A percentile compares a stretch with the other conserved stretches of the same genome.
Conservation (phyloP, 2,797 vertebrate genomes). For the Sebastes elongatus region DNA sequence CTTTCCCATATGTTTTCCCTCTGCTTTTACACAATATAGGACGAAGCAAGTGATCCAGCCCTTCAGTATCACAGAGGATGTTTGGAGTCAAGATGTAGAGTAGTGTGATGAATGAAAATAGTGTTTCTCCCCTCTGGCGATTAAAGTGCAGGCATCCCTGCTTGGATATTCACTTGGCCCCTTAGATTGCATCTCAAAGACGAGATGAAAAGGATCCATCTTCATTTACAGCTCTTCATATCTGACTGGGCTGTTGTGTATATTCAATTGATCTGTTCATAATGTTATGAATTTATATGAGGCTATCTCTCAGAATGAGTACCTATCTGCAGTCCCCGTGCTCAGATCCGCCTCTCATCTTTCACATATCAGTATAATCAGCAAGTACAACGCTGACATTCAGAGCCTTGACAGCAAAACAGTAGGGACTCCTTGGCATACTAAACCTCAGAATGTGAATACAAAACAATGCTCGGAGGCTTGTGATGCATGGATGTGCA, state of each 20-base stretch:
- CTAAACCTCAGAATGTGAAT: conserved; percentile 47
- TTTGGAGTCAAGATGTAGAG: conserved; percentile 7
- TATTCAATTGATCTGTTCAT: conserved; percentile 50
- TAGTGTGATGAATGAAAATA: conserved; percentile 19
- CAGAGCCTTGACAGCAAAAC: conserved; percentile 49
- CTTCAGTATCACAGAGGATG: neutral
- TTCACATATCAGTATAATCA: conserved; percentile 60
- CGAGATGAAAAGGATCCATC: conserved; percentile 49
- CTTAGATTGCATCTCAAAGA: conserved; percentile 28
- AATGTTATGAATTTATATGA: conserved; percentile 58
- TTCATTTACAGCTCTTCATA: conserved; percentile 48
- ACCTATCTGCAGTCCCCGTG: conserved; percentile 23
- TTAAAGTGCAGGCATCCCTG: neutral
- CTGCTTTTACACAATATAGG: conserved; percentile 12
- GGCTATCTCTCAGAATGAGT: conserved; percentile 13
- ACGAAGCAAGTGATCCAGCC: neutral
- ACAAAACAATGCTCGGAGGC: conserved; percentile 43
- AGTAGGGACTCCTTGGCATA: conserved; percentile 46
- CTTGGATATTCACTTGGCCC: conserved; percentile 24
- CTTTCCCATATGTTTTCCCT: neutral
- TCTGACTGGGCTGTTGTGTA: conserved; percentile 26
- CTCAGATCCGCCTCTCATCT: conserved; percentile 44
- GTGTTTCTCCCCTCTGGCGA: neutral
- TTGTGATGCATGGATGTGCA: conserved; percentile 47
- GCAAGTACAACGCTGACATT: conserved; percentile 55